These are phyloP conservation scores for Drosophila lacicola DNA, from an alignment of 2,888 invertebrate species.

Conservation along the genomic window DNA sequence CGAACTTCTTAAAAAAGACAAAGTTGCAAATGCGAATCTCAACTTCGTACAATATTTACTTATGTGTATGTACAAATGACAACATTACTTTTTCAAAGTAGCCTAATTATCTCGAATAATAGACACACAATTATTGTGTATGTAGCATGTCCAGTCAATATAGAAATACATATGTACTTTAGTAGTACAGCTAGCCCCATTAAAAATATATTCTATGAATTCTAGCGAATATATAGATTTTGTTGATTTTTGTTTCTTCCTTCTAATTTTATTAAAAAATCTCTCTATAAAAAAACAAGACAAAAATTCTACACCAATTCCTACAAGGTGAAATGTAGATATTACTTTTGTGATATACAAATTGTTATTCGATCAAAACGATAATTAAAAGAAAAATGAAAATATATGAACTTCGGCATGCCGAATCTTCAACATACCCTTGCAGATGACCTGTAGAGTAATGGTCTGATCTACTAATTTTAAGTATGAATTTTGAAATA, in stretches of 20 bases:
- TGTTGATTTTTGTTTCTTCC: slow-evolving; percentile 41
- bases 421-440: slow-evolving; percentile 44
- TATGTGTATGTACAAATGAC: slow-evolving; percentile 76
- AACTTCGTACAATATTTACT: slow-evolving; percentile 56
- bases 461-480: slow-evolving; percentile 18
- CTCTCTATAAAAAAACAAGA: slow-evolving; percentile 49
- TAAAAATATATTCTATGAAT: slow-evolving; percentile 48
- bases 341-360: slow-evolving; percentile 81
- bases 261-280: slow-evolving; percentile 47
- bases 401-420: slow-evolving; percentile 35
- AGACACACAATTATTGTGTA: slow-evolving; percentile 69
- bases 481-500: slow-evolving; percentile 34
- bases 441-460: slow-evolving; percentile 33
- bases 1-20: slow-evolving; percentile 18
- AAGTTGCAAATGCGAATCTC: slow-evolving; percentile 31
- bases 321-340: slow-evolving; percentile 80
- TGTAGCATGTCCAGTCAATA: slow-evolving; percentile 73
- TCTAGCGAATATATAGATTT: slow-evolving; percentile 48
- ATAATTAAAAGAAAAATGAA: slow-evolving; percentile 51
- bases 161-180: slow-evolving; percentile 59
- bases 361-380: slow-evolving; percentile 63
- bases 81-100: slow-evolving; percentile 73
- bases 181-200: slow-evolving; percentile 65
- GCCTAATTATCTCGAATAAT: slow-evolving; percentile 54
- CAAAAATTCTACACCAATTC: slow-evolving; percentile 72